These are phyloP conservation scores for Leiothrix lutea DNA, from an alignment of 2,113 vertebrate species.

Conservation along the genomic window DNA sequence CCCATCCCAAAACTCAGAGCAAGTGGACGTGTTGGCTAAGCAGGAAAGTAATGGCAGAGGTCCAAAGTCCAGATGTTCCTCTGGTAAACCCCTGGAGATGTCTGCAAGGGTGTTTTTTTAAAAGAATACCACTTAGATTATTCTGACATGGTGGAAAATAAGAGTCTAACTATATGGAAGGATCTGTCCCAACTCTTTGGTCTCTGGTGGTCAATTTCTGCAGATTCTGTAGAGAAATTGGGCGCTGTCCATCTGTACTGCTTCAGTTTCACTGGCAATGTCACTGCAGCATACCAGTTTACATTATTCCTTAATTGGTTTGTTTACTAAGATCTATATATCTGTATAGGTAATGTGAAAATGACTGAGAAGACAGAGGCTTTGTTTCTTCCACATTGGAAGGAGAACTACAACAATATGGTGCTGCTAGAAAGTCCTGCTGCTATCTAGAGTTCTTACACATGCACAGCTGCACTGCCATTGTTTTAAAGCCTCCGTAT, in stretches of 20 bases:
- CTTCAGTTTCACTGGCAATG: background rate
- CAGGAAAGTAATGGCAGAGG: background rate
- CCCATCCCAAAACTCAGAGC: background rate
- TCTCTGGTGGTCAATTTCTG: background rate
- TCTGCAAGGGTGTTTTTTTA: background rate
- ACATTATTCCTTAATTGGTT: background rate
- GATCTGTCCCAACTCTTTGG: background rate
- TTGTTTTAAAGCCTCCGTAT: background rate
- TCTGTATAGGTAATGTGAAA: background rate
- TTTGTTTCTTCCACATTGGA: background rate
- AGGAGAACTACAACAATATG: background rate
- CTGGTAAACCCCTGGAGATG: background rate
- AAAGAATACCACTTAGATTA: background rate
- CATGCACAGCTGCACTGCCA: background rate
- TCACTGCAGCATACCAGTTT: background rate
- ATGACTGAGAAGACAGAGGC: background rate
- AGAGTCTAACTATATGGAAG: background rate
- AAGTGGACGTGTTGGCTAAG: background rate
- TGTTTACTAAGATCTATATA: background rate
- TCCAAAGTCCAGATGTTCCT: background rate
- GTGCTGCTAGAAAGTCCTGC: background rate
- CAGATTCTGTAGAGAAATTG: background rate
- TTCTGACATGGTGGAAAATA: background rate
- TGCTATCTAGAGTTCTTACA: background rate
- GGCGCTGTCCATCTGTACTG: background rate